Conservation (phyloP, 2,888 invertebrate genomes). For the Cyclophora albipunctata region DNA sequence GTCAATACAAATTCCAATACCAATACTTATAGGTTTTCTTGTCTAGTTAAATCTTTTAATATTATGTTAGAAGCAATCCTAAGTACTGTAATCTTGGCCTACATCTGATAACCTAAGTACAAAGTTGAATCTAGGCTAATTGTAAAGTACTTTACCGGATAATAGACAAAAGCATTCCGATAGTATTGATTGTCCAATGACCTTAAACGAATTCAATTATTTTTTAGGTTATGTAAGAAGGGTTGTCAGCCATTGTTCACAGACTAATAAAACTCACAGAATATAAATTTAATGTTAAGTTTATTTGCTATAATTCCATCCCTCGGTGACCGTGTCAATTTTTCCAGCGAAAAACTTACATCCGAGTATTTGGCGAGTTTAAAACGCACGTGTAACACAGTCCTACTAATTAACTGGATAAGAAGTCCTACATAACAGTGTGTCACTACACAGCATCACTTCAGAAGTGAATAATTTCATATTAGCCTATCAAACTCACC, state of each 20-base stretch:
- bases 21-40: not conserved
- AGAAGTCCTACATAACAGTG: conserved; percentile 20
- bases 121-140: too few relatives aligned
- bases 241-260: too few relatives aligned
- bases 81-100: too few relatives aligned
- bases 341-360: conserved; percentile 61
- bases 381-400: conserved; percentile 21
- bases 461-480: conserved; percentile 37
- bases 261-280: too few relatives aligned
- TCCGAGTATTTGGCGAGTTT: conserved; percentile 33
- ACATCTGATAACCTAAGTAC: too few relatives aligned
- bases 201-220: too few relatives aligned
- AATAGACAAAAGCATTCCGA: too few relatives aligned
- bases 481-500: conserved; percentile 33
- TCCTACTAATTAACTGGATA: conserved; percentile 21
- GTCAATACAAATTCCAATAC: not conserved
- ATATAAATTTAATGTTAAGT: conserved; percentile 33
- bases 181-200: too few relatives aligned
- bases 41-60: too few relatives aligned
- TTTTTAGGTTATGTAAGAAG: too few relatives aligned
- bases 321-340: conserved; percentile 52
- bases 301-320: conserved; percentile 53
- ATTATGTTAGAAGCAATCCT: too few relatives aligned
- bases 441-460: conserved; percentile 38
- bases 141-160: too few relatives aligned